Conservation (phyloP, 2,888 invertebrate genomes). For the Synergus itoensis region DNA sequence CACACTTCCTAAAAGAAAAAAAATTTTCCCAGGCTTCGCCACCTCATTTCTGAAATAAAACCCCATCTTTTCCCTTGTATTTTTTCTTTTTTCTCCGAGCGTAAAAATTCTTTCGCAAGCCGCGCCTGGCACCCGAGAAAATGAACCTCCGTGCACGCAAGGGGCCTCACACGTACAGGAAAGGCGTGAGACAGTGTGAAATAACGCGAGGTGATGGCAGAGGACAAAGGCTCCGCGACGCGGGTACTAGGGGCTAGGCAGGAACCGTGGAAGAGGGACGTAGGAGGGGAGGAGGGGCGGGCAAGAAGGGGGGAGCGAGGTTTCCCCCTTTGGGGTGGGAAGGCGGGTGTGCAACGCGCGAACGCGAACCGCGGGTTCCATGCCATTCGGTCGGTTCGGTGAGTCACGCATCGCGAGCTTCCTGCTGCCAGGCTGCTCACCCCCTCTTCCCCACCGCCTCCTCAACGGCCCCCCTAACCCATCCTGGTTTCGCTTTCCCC, state of each 20-base stretch:
- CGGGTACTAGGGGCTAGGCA: constrained; percentile 67
- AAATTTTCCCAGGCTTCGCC: not conserved
- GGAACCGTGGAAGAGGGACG: constrained; percentile 55
- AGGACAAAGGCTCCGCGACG: constrained; percentile 75
- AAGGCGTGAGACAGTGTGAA: constrained; percentile 71
- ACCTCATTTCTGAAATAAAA: not conserved
- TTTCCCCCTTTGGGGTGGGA: constrained; percentile 58
- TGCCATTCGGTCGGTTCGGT: constrained; percentile 71
- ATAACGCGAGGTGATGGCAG: constrained; percentile 75
- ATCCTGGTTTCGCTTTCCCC: constrained; percentile 28
- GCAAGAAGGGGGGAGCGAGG: constrained; percentile 54
- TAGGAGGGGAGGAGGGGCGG: constrained; percentile 52
- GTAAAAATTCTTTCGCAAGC: constrained; percentile 39
- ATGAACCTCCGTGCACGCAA: constrained; percentile 39
- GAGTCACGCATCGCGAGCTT: constrained; percentile 78
- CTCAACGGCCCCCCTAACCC: constrained; percentile 47
- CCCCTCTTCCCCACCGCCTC: constrained; percentile 51
- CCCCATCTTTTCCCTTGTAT: not conserved
- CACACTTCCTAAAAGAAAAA: not conserved
- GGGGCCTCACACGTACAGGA: constrained; percentile 47
- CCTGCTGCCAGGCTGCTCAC: constrained; percentile 71
- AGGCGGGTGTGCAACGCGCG: constrained; percentile 63
- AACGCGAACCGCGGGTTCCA: constrained; percentile 74
- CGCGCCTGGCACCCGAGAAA: constrained; percentile 42
- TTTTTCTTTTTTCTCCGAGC: not conserved